These are phyloP conservation scores for Pristionchus pacificus DNA, from an alignment of 1,140 invertebrate species.

Conservation along the genomic window DNA sequence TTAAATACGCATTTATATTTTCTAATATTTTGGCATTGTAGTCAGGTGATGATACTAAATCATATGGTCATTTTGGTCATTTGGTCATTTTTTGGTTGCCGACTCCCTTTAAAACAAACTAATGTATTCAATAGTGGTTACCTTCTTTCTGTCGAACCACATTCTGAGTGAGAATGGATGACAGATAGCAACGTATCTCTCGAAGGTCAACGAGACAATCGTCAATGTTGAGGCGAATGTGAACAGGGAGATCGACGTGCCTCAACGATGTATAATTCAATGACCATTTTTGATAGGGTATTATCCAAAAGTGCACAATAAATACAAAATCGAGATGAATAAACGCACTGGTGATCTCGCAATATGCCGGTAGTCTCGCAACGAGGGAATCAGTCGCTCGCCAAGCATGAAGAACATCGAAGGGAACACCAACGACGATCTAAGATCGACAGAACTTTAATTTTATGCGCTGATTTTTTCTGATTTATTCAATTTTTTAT, in stretches of 20 bases:
- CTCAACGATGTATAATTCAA: conserved; percentile 25
- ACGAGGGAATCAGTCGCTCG: conserved; percentile 7
- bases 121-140: too few relatives aligned
- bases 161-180: conserved; percentile 47
- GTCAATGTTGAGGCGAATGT: conserved; percentile 51
- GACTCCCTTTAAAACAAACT: too few relatives aligned
- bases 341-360: conserved; percentile 43
- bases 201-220: conserved; percentile 41
- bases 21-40: too few relatives aligned
- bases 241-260: conserved; percentile 50
- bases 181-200: conserved; percentile 51
- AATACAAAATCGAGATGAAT: conserved; percentile 12
- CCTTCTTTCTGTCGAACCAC: conserved; percentile 27
- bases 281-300: not conserved
- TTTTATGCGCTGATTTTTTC: too few relatives aligned
- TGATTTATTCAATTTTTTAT: not conserved
- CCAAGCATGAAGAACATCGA: conserved; percentile 46
- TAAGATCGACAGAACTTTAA: too few relatives aligned
- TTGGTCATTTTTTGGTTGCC: too few relatives aligned
- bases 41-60: too few relatives aligned
- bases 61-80: too few relatives aligned
- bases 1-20: too few relatives aligned
- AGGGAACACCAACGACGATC: conserved; percentile 66
- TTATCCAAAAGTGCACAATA: conserved; percentile 1
- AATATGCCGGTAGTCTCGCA: conserved; percentile 33